Evolutionary conservation across 2,113 vertebrate species (phyloP).

Genomic region (Tupaia chinensis): DNA sequence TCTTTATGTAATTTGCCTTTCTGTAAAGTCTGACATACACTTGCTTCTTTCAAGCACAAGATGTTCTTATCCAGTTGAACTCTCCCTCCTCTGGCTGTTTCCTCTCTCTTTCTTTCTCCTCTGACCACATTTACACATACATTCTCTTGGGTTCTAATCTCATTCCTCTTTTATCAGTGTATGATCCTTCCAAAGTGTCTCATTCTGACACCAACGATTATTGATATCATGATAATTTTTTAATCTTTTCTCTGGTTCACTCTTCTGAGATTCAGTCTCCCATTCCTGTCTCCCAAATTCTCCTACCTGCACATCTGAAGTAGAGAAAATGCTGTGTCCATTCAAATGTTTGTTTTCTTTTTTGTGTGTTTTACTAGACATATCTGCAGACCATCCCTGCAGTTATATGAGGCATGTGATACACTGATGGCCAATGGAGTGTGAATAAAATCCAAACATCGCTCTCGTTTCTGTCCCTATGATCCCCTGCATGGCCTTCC

Average conservation of each 20-base stretch:
- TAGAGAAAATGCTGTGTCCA: neutral
- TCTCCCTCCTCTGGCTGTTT: neutral
- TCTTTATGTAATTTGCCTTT: neutral
- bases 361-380: neutral
- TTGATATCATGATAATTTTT: neutral
- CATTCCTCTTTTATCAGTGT: neutral
- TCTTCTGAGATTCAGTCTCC: neutral
- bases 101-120: neutral
- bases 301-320: neutral
- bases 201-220: neutral
- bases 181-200: rapidly evolving
- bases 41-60: neutral
- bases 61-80: neutral
- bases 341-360: neutral
- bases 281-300: neutral
- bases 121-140: neutral
- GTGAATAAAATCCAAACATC: neutral
- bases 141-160: neutral
- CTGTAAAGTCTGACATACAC: neutral
- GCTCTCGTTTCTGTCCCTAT: neutral
- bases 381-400: neutral
- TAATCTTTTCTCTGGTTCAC: neutral
- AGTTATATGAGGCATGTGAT: neutral
- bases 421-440: neutral
- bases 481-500: neutral